Evolutionary conservation across 2,888 invertebrate genomes (phyloP), one percentile per base, ranked within the genome.

Genomic region (Caenorhabditis sp.): DNA sequence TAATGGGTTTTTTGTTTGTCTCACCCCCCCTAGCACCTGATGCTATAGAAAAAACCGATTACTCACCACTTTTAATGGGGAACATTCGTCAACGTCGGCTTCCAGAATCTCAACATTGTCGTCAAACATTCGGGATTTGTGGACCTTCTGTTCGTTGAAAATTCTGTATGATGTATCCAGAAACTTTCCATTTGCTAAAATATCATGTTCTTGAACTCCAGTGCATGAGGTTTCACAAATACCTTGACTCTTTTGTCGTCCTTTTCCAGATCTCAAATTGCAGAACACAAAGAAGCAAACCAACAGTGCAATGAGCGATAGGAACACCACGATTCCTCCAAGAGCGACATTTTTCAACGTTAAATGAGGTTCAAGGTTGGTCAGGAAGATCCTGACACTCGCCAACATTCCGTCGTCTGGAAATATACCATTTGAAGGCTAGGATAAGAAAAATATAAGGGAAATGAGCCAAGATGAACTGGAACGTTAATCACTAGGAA

Each of bases 71-170:
- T 86, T 86, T 56, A 86, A 69, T 15, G 84, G 86, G 4, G 82
- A 82, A 67, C 78, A 80, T 71, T 86, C 86, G 47, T 84, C 86
- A 50, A 78, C 69, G 55, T 86, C 84, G 9, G 56, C 77, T 11
- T 80, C 77, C 37, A 78, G 80, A 37, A 79, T 77, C 28, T 78
- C 81, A 28, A 62, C 78, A 28, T 72, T 61, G 26, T 74, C 74
- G 56, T 84, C 80, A 26, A 77, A 77, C 32, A 83, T 71, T 47
- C 83, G 64, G n/a, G 86, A 79, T 70, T 85, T 85, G 60, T 86
- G 83, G 22, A 85, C 85, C 65, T 87, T 86, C 69, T 88, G 88
- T 58, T 88, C 86, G 83, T 88, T 86, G 82, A 87, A 88, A 60
- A 88, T 88, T 9, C 84, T 64, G 56, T 87, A 87, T 4, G 88